Evolutionary conservation across 64 coral and sea anemone genomes (phyloP), one percentile per base, ranked within the genome.

Genomic region (Stichodactyla mertensii): DNA sequence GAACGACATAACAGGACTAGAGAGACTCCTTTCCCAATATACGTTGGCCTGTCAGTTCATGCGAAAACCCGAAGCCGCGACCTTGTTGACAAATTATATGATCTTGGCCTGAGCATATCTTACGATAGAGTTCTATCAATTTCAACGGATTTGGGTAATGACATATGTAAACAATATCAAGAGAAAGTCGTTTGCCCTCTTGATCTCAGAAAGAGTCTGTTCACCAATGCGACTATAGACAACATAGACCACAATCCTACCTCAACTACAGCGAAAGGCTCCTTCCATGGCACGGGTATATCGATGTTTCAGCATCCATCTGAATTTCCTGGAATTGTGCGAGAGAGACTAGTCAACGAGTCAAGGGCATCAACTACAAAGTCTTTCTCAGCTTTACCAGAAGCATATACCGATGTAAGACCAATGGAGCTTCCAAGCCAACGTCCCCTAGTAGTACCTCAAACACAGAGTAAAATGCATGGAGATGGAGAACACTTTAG

Each of bases 221-320:
- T 91, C 13, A 91, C 77, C 0, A 66, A 61, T 11, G 53, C 84
- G 0, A 83, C 89, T 13, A 45, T 92, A 0, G 90, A 83, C 55
- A 87, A 87, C 61, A 91, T 91, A 5, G 85, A 87, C 56, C 90
- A 83, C 18, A 87, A 87, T 27, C 77, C 85, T 0, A 87, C n/a
- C 56, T 87, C 90, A 1, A 92, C 90, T 10, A 87, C 85, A 23
- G 59, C 85, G 2, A 18, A 71, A 51, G 57, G 78, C 16, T 92
- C 90, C 4, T 87, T 92, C 10, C 85, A 92, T 87, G 90, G 85
- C 2, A 87, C 90, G 9, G 85, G 90, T 0, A 78, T 87, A 16
- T 87, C 79, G 23, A 6, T 92, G 2, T 86, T 90, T 24, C 82
- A 90, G 52, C 77, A 92, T 11, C n/a, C 85, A 6, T 5, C 52